phyloP scores from a whole-genome alignment of 2,888 invertebrate species.

The Ectemnius continuus region DNA sequence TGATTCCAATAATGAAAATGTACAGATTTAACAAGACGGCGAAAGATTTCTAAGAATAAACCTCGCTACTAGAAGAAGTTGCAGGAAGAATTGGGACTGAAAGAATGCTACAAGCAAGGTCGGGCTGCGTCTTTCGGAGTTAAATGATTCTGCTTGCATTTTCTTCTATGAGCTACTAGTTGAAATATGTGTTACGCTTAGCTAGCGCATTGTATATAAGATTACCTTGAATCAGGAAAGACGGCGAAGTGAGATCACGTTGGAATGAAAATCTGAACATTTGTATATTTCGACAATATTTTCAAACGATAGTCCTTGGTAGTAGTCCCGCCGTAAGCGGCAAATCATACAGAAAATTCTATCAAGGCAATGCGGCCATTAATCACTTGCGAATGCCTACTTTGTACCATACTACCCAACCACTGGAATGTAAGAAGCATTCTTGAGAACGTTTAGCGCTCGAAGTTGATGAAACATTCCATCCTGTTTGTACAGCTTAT shows the following conservation, averaged over 20 bases:
- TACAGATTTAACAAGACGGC: conserved; percentile 32
- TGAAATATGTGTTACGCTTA: conserved; percentile 31
- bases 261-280: conserved; percentile 39
- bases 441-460: conserved; percentile 47
- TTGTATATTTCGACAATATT: conserved; percentile 56
- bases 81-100: conserved; percentile 39
- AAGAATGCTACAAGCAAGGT: background rate
- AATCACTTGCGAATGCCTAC: conserved; percentile 51
- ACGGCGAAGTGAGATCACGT: conserved; percentile 33
- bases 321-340: conserved; percentile 44
- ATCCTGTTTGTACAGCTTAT: conserved; percentile 66
- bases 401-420: conserved; percentile 47
- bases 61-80: conserved; percentile 40
- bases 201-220: conserved; percentile 45
- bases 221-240: conserved; percentile 37
- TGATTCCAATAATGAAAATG: conserved; percentile 28
- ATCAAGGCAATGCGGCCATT: conserved; percentile 29
- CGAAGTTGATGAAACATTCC: conserved; percentile 61
- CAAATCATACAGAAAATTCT: conserved; percentile 39
- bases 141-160: conserved; percentile 40
- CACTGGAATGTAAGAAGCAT: conserved; percentile 42
- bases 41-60: conserved; percentile 21
- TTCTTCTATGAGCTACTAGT: conserved; percentile 44
- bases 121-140: background rate
- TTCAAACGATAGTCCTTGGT: conserved; percentile 23